phyloP scores from a whole-genome alignment of 2,113 vertebrate genomes.

The Xyrauchen texanus region DNA sequence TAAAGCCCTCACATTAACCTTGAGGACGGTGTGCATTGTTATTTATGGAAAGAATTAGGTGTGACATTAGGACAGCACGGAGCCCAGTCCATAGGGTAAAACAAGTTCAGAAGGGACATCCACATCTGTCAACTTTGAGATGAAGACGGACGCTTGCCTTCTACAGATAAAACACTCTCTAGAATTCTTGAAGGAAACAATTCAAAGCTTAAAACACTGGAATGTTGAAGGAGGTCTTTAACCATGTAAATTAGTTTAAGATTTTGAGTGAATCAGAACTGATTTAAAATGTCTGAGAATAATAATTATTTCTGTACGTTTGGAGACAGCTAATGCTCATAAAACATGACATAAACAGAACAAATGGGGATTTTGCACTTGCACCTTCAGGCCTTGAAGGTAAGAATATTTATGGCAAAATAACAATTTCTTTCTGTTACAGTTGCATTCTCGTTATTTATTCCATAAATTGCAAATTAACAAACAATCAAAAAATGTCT shows the following conservation, averaged over 20 bases:
- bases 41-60: constrained; percentile 13
- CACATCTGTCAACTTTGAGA: background rate
- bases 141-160: background rate
- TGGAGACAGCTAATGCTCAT: background rate
- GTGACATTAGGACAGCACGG: background rate
- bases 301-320: background rate
- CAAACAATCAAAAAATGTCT: too few relatives aligned
- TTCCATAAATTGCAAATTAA: background rate
- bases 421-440: background rate
- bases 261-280: background rate
- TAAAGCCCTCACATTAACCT: constrained; percentile 18
- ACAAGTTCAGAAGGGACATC: background rate
- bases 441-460: background rate
- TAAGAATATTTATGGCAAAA: background rate
- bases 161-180: too few relatives aligned
- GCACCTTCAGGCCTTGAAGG: background rate
- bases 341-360: background rate
- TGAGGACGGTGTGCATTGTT: constrained; percentile 1
- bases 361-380: background rate
- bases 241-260: background rate
- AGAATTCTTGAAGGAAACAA: background rate
- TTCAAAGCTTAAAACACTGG: background rate
- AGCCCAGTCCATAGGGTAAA: background rate
- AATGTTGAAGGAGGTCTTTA: background rate
- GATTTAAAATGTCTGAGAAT: background rate